Base-by-base conservation (phyloP, 2,113 vertebrate species). In the Propithecus coquereli region DNA sequence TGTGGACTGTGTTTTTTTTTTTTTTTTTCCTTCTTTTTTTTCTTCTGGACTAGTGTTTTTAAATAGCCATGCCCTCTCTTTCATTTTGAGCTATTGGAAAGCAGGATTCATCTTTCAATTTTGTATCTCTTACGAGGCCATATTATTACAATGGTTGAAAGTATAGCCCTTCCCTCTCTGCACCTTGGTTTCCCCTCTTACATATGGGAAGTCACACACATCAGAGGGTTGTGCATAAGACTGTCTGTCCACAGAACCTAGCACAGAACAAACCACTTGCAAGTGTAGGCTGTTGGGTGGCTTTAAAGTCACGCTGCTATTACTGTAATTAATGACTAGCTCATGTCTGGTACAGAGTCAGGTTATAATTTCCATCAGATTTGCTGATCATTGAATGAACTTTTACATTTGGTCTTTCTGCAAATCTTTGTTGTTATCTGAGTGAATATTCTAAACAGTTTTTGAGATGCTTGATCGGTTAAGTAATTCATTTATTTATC, bases 161-260 rank as follows among this genome's bases (percentile, higher is more conserved):
- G 4, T 43, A 0, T 3, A 6, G 17, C 40, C 32, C 43, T 81
- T 18, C 47, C 0, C 2, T 70, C 6, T 45, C 37, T 83, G 2
- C n/a, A 40, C 74, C 20, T 66, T 30, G 34, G 1, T 83, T 73
- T 83, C 17, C 74, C 52, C 63, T 20, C 22, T 73, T 89, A 30
- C 1, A 45, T 8, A 6, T 0, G 25, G 37, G 14, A 18, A 0
- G 11, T 74, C 34, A 17, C 6, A 8, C 22, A 8, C 5, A 34
- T 34, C 23, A 70, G 47, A 61, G 23, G 34, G 9, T 43, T 25
- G 40, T 90, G 25, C 27, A 23, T 30, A 82, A 32, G 20, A 74
- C 27, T 76, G 30, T 54, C 27, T 76, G 30, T 54, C 25, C 27
- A 3, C 5, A 45, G 68, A 40, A 57, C 17, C 18, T 14, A 5